Base-by-base conservation (phyloP, 2,888 invertebrate genomes). In the Diplazon laetatorius region DNA sequence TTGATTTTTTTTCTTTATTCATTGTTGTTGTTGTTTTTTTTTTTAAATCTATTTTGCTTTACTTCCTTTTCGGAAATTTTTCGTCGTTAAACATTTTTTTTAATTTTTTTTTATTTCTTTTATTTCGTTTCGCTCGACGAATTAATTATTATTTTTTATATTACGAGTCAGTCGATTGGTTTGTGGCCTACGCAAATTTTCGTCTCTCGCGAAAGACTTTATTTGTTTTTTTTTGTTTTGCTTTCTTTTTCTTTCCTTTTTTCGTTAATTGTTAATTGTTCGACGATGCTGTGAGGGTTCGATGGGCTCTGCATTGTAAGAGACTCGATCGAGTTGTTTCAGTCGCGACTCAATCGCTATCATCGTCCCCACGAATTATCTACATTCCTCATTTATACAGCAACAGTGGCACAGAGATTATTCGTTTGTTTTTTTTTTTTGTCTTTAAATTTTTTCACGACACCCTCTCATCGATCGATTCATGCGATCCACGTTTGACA, bases 1-100 rank as follows among this genome's bases (percentile, higher is more conserved):
- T 82, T 76, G 59, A 77, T 77, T 79, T 37, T 46, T 66, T 62
- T 69, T 80, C 75, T 78, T 80, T 78, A 76, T 76, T 82, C 78
- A 78, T 78, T 75, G 69, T 57, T 78, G 69, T 65, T 76, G 9
- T 60, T 44, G 16, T 39, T 52, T 14, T n/a, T 44, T 65, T 65
- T 81, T 78, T 77, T 81, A 80, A 62, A 46, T 48, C 25, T 48
- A 10, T 30, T 30, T 30, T 30, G 2, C 30, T 2, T n/a, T n/a
- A n/a, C n/a, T n/a, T n/a, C n/a, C n/a, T n/a, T n/a, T n/a, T n/a
- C n/a, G 16, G 39, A 46, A 39, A 74, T 60, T 14, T 57, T 59
- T 72, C n/a, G 42, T 52, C 50, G 48, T 50, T 57, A 46, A 37
- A 70, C 73, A 69, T 81, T 63, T 30, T 30, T 30, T 2, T 30